phyloP scores from a whole-genome alignment of 2,888 invertebrate species.

The Agrilus cyanescens region DNA sequence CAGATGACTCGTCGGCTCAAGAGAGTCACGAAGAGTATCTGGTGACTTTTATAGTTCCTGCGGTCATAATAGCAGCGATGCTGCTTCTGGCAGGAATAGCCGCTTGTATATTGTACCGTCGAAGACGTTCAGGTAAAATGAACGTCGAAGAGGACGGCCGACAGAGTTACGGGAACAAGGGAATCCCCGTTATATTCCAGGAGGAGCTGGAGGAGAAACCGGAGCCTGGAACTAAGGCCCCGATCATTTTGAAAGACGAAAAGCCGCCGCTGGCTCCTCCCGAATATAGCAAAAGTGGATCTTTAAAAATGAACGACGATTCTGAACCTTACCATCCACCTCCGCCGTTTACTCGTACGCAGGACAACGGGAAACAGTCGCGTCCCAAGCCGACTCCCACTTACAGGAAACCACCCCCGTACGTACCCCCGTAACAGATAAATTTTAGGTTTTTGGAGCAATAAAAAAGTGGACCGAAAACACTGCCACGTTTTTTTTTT shows the following conservation, averaged over 20 bases:
- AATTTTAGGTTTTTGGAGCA: constrained; percentile 32
- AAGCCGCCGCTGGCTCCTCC: constrained; percentile 86
- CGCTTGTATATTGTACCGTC: constrained; percentile 77
- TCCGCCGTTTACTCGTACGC: constrained; percentile 66
- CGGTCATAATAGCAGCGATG: constrained; percentile 79
- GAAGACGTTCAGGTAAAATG: constrained; percentile 76
- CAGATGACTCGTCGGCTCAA: constrained; percentile 36
- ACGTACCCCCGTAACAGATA: constrained; percentile 84
- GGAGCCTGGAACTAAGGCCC: constrained; percentile 79
- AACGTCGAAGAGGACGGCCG: constrained; percentile 71
- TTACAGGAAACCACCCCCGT: constrained; percentile 92
- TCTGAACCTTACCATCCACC: constrained; percentile 82
- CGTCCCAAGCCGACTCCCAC: constrained; percentile 78
- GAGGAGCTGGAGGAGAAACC: constrained; percentile 93
- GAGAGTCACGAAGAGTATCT: constrained; percentile 51
- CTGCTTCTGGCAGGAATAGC: constrained; percentile 75
- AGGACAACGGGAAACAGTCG: constrained; percentile 60
- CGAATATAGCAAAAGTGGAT: constrained; percentile 48
- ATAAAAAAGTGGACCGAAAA: constrained; percentile 16
- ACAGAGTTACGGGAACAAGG: constrained; percentile 70
- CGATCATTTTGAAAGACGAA: constrained; percentile 89
- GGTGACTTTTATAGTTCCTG: constrained; percentile 79
- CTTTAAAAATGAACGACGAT: constrained; percentile 37
- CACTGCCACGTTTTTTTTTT: not conserved
- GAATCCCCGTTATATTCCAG: constrained; percentile 91